Evolutionary conservation across 2,888 invertebrate genomes (phyloP), one percentile per base, ranked within the genome.

Genomic region (Sceliomorpha sp.): DNA sequence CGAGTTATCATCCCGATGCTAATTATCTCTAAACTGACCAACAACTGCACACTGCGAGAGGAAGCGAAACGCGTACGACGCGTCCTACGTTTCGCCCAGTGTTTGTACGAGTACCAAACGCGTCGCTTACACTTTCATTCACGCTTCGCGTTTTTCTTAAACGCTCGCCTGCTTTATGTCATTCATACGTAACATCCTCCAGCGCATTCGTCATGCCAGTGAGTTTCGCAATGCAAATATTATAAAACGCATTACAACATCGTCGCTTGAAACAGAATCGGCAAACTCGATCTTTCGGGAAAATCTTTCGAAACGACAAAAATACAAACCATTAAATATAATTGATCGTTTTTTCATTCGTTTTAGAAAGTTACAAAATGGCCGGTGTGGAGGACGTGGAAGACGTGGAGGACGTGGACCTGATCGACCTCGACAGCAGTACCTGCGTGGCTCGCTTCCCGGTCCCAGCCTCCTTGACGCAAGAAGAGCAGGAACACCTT

Each of bases 401-500:
- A 15, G 85, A 50, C 5, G 64, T 70, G 14, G 85, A 86, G 15
- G 85, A 87, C 29, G 82, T 82, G 17, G 87, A 88, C 62, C 64
- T 86, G 50, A 87, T 88, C 62, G 86, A 87, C 63, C 79, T 88
- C 9, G 83, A 80, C 17, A 83, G 75, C 24, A 81, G 80, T 7
- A 64, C 55, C 10, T 78, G 78, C 47, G 72, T 76, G 9, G 67
- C 80, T 4, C 73, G 78, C 0, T 67, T 76, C 0, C 26, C 73
- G 1, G 26, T 17, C 0, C 17, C 69, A 1, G 32, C 73, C 0
- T 76, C 83, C n/a, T 72, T 76, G 7, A 81, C 78, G 0, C 67
- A 77, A 9, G 87, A 87, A n/a, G 87, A 88, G 17, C 85, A 85
- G 13, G 88, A 88, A 12, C 88, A 88, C 40, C 75, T 88, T 2